Evolutionary conservation across 2,888 invertebrate species (phyloP).

Genomic region (Glaucopsyche alexis): DNA sequence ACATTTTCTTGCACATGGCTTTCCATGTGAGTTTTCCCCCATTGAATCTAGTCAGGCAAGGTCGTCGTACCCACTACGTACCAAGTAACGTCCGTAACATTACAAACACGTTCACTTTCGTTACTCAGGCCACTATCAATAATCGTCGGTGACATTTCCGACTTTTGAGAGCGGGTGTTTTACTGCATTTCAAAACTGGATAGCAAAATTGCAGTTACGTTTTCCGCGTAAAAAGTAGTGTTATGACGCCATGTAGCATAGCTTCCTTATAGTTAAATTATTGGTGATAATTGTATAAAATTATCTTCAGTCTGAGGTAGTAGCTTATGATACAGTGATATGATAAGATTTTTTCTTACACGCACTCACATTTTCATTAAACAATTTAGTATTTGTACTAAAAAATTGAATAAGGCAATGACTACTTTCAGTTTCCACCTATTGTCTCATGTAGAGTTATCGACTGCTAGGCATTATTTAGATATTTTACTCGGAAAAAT

Average conservation of each 20-base stretch:
- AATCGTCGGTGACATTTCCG: constrained; percentile 27
- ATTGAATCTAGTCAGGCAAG: constrained; percentile 29
- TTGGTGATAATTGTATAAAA: not conserved
- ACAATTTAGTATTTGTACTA: not conserved
- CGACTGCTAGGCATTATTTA: not conserved
- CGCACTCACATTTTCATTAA: not conserved
- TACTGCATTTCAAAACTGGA: not conserved
- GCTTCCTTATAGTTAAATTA: not conserved
- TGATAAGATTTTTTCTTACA: not conserved
- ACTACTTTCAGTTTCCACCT: constrained; percentile 31
- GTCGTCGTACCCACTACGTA: constrained; percentile 28
- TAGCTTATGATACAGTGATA: too few species aligned
- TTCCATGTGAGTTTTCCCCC: constrained; percentile 25
- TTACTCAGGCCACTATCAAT: constrained; percentile 16
- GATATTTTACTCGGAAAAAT: constrained; percentile 26
- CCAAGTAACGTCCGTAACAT: constrained; percentile 21
- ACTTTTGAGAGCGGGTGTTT: not conserved
- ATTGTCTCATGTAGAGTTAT: constrained; percentile 32
- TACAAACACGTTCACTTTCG: constrained; percentile 27
- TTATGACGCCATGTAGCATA: not conserved
- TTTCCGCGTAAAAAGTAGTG: not conserved
- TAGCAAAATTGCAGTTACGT: not conserved
- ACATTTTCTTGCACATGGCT: constrained; percentile 14
- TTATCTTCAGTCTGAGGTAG: not conserved
- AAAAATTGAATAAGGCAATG: not conserved